These are phyloP conservation scores for Halcyon smyrnensis DNA, from an alignment of 2,797 vertebrate species.

Conservation along the genomic window DNA sequence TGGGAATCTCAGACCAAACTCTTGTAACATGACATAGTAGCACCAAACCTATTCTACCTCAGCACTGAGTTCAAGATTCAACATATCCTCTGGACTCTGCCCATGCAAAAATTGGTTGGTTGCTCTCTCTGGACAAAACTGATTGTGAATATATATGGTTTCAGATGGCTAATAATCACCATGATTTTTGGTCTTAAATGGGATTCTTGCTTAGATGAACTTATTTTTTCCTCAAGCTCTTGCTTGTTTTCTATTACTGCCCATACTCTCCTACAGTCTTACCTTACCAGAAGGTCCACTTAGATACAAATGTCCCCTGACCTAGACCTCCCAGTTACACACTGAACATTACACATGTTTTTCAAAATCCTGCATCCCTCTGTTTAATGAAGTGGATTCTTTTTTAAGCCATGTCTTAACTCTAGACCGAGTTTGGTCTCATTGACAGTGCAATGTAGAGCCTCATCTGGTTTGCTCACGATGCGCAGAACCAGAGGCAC, in stretches of 20 bases:
- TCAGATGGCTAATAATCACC: not conserved
- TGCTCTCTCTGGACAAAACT: not conserved
- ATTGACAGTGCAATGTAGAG: fast-evolving
- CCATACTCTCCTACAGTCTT: not conserved
- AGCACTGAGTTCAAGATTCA: not conserved
- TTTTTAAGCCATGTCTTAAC: not conserved
- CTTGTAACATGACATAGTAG: fast-evolving
- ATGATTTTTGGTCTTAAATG: not conserved
- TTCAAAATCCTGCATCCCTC: not conserved
- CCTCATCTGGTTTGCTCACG: fast-evolving
- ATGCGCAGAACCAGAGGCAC: not conserved
- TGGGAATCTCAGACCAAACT: not conserved
- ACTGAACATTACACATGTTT: fast-evolving
- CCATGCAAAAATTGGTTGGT: not conserved
- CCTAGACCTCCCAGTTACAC: not conserved
- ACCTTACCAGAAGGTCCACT: not conserved
- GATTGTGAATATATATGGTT: not conserved
- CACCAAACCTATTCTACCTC: not conserved
- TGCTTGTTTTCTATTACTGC: not conserved
- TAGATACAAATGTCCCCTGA: not conserved
- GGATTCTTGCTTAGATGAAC: not conserved
- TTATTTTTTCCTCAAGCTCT: not conserved
- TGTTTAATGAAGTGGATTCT: not conserved
- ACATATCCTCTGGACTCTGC: not conserved
- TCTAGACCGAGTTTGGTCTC: not conserved